A percentile compares a stretch with the other conserved stretches of the same genome.
Evolutionary conservation across 2,113 vertebrate genomes (phyloP).

Genomic region (Callaeas wilsoni): DNA sequence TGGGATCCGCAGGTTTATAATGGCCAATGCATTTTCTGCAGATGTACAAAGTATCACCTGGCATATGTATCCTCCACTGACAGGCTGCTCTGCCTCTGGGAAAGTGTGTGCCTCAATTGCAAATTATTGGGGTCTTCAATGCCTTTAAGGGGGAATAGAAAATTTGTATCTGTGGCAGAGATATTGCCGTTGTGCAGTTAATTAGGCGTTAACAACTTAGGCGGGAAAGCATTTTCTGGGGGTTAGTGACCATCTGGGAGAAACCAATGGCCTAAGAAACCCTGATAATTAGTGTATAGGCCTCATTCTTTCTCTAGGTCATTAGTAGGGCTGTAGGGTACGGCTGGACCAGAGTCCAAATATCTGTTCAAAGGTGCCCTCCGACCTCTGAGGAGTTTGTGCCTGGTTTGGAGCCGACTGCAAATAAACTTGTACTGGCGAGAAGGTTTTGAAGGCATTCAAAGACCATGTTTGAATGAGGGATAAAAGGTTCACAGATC

Average conservation of each 20-base stretch:
- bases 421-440: background rate
- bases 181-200: background rate
- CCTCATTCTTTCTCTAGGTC: background rate
- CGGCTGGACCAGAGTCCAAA: background rate
- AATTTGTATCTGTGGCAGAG: background rate
- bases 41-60: background rate
- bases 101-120: background rate
- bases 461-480: background rate
- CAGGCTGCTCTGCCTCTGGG: background rate
- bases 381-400: rapidly evolving
- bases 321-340: background rate
- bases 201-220: background rate
- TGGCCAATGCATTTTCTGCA: background rate
- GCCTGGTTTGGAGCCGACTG: background rate
- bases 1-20: background rate
- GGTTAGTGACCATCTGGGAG: conserved; percentile 2
- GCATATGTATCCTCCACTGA: background rate
- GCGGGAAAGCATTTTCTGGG: background rate
- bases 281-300: background rate
- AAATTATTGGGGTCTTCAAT: background rate
- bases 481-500: background rate
- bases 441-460: background rate
- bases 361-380: rapidly evolving
- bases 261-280: background rate
- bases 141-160: background rate